Percentiles rank a stretch among this genome's conserved stretches.
Evolutionary conservation across 1,140 invertebrate genomes (phyloP).

Genomic region (Latrodectus geometricus): DNA sequence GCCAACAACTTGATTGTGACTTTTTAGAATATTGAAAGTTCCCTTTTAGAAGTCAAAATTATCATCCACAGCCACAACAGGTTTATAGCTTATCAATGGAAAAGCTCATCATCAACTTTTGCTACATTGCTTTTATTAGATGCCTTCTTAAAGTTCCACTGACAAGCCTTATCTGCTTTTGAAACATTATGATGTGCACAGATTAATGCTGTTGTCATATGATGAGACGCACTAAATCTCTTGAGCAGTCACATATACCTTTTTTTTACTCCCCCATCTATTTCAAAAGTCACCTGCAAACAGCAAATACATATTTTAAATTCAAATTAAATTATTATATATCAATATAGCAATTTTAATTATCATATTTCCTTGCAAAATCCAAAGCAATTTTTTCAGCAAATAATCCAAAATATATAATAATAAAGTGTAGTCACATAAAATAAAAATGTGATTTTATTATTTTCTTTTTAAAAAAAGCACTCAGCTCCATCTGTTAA

Average conservation of each 20-base stretch:
- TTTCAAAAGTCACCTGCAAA: background rate
- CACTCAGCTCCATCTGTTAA: too few relatives aligned
- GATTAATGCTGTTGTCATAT: slow-evolving; percentile 1
- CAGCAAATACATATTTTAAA: background rate
- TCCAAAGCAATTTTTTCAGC: background rate
- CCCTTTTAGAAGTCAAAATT: background rate
- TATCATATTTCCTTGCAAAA: background rate
- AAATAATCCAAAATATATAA: background rate
- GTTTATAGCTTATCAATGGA: background rate
- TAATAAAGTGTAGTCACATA: too few relatives aligned
- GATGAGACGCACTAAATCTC: background rate
- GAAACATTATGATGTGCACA: slow-evolving; percentile 11
- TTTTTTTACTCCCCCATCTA: background rate
- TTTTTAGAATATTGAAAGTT: background rate
- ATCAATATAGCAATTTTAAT: background rate
- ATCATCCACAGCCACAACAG: background rate
- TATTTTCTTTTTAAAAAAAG: too few relatives aligned
- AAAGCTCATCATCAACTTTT: background rate
- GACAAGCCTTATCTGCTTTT: background rate
- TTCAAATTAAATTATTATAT: background rate
- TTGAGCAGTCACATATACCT: background rate
- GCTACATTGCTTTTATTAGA: background rate
- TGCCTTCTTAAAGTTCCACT: slow-evolving; percentile 10
- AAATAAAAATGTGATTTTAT: too few relatives aligned
- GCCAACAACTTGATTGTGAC: background rate